Conservation (phyloP, 2,113 vertebrate species). For the Argyrosomus japonicus region DNA sequence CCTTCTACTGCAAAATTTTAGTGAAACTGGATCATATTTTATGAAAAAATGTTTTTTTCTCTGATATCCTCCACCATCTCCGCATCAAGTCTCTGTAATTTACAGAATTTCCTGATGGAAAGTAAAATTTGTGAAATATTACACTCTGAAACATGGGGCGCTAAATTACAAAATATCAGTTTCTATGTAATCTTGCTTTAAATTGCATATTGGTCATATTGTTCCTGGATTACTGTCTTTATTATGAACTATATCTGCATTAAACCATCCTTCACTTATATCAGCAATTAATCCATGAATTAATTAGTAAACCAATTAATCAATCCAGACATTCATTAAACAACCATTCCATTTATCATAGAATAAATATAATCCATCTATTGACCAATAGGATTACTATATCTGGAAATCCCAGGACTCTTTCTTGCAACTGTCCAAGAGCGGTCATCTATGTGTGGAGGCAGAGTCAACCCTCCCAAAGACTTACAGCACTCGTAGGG, state of each 20-base stretch:
- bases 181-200: background rate
- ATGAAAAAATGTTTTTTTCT: too few relatives aligned
- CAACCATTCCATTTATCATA: constrained; percentile 3
- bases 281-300: background rate
- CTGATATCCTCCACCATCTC: too few relatives aligned
- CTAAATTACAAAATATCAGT: too few relatives aligned
- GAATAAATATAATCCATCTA: background rate
- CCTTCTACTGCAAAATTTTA: too few relatives aligned
- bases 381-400: constrained; percentile 84
- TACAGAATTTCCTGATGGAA: too few relatives aligned
- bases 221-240: background rate
- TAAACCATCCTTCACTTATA: background rate
- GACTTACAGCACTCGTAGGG: constrained; percentile 87
- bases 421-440: constrained; percentile 67
- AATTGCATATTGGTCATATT: background rate
- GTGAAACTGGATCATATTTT: too few relatives aligned
- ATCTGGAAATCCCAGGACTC: constrained; percentile 84
- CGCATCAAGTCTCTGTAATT: too few relatives aligned
- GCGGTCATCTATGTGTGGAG: constrained; percentile 62
- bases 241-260: background rate
- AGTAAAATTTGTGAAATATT: too few relatives aligned
- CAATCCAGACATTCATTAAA: background rate
- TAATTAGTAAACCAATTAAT: background rate
- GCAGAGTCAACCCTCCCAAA: constrained; percentile 81
- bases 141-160: too few relatives aligned